Percentiles rank a stretch among this genome's conserved stretches.
Evolutionary conservation across 2,797 vertebrate species (phyloP).

Genomic region (Cuniculus paca): DNA sequence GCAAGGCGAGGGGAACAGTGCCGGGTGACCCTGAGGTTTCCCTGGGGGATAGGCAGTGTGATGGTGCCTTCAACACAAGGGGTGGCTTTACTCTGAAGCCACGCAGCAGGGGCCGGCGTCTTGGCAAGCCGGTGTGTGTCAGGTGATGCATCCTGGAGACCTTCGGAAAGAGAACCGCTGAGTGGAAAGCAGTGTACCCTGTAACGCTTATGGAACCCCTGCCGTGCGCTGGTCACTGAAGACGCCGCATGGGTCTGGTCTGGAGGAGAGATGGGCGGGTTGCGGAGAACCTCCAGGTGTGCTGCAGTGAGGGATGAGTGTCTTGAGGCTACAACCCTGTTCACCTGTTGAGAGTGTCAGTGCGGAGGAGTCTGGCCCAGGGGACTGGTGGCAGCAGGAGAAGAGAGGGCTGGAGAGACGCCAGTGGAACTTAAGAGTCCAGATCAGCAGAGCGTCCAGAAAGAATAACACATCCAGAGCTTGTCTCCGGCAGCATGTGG

Average conservation of each 20-base stretch:
- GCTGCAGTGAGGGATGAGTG: neutral
- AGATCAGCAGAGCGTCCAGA: neutral
- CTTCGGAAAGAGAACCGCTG: neutral
- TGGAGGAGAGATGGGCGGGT: neutral
- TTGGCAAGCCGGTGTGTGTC: neutral
- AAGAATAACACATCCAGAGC: neutral
- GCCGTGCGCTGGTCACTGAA: neutral
- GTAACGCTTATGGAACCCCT: accelerated
- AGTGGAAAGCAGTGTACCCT: neutral
- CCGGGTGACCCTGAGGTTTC: neutral
- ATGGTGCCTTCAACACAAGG: neutral
- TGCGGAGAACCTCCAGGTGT: too few relatives aligned
- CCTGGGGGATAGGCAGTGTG: neutral
- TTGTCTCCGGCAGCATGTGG: neutral
- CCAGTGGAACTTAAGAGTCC: neutral
- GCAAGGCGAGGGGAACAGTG: neutral
- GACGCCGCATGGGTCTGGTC: neutral
- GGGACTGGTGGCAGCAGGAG: too few relatives aligned
- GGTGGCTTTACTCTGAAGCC: neutral
- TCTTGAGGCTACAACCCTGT: neutral
- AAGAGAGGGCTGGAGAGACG: too few relatives aligned
- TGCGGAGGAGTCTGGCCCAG: neutral
- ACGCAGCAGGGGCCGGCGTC: neutral
- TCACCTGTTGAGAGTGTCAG: neutral
- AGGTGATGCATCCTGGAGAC: too few relatives aligned